Percentiles rank a stretch among this genome's conserved stretches.
These are phyloP conservation scores for Nycteola revayana DNA, from an alignment of 2,888 invertebrate genomes.

Conservation along the genomic window DNA sequence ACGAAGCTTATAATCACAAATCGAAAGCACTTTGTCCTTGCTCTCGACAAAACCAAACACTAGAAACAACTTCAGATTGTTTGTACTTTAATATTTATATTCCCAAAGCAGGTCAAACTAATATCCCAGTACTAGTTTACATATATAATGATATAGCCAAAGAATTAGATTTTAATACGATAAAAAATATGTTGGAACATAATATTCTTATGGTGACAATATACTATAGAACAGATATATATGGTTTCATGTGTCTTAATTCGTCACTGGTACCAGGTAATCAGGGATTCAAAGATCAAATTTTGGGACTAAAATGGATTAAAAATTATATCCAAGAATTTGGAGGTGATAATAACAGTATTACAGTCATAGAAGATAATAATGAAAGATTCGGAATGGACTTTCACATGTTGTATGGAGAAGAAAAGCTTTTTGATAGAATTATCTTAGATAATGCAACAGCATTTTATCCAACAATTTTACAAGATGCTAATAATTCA, in stretches of 20 bases:
- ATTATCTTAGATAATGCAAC: no score
- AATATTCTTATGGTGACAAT: slow-evolving; percentile 34
- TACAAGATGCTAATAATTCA: background rate
- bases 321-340: slow-evolving; percentile 38
- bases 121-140: slow-evolving; percentile 44
- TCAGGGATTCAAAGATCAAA: slow-evolving; percentile 42
- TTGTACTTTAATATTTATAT: slow-evolving; percentile 84
- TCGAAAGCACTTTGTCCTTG: background rate
- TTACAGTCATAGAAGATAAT: slow-evolving; percentile 35
- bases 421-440: slow-evolving; percentile 4
- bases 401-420: slow-evolving; percentile 24
- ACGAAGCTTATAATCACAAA: slow-evolving; percentile 46
- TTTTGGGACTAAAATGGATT: slow-evolving; percentile 39
- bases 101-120: slow-evolving; percentile 39
- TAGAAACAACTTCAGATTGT: slow-evolving; percentile 45
- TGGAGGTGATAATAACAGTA: slow-evolving; percentile 36
- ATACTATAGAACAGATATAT: slow-evolving; percentile 45
- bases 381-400: slow-evolving; percentile 36
- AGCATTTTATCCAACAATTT: no score
- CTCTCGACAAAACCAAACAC: background rate
- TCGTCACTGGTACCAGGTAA: slow-evolving; percentile 42
- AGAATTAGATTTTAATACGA: background rate
- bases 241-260: slow-evolving; percentile 43
- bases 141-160: slow-evolving; percentile 38
- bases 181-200: slow-evolving; percentile 29